These are phyloP conservation scores for Campoletis sonorensis DNA, from an alignment of 1,140 invertebrate species.

Conservation along the genomic window DNA sequence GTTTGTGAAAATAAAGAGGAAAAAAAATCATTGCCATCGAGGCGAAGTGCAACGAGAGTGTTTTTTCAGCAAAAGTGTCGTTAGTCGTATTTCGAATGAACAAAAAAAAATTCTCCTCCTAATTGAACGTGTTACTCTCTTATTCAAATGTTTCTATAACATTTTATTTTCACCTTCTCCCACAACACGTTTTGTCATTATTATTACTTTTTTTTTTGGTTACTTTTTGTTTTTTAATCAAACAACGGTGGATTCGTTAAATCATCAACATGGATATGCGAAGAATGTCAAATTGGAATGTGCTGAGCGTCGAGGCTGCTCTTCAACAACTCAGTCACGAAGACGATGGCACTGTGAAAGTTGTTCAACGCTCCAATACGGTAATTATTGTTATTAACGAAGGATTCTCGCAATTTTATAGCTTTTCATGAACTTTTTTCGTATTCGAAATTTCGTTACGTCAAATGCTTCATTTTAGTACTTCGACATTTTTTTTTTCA, in stretches of 20 bases:
- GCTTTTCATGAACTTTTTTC: not conserved
- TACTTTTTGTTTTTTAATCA: slow-evolving; percentile 19
- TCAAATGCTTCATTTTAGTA: not conserved
- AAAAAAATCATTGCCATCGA: not conserved
- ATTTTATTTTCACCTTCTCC: not conserved
- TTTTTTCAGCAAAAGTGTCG: not conserved
- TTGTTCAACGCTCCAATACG: slow-evolving; percentile 64
- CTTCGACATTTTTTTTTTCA: too few relatives aligned
- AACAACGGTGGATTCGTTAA: not conserved
- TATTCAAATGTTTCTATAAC: not conserved
- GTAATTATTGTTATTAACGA: slow-evolving; percentile 54
- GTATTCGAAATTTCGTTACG: slow-evolving; percentile 10
- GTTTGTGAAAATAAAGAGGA: not conserved
- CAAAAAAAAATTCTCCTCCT: not conserved
- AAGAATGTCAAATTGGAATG: slow-evolving; percentile 76
- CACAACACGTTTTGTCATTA: not conserved
- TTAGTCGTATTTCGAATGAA: not conserved
- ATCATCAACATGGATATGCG: slow-evolving; percentile 67
- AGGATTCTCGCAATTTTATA: not conserved
- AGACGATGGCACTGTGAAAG: slow-evolving; percentile 59
- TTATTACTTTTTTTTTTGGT: slow-evolving; percentile 10
- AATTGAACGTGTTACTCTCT: not conserved
- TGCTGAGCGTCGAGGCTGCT: slow-evolving; percentile 72
- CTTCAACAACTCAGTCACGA: slow-evolving; percentile 68
- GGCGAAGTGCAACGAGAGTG: not conserved